Evolutionary conservation across 2,888 invertebrate species (phyloP).

Genomic region (Temnothorax ravouxi): DNA sequence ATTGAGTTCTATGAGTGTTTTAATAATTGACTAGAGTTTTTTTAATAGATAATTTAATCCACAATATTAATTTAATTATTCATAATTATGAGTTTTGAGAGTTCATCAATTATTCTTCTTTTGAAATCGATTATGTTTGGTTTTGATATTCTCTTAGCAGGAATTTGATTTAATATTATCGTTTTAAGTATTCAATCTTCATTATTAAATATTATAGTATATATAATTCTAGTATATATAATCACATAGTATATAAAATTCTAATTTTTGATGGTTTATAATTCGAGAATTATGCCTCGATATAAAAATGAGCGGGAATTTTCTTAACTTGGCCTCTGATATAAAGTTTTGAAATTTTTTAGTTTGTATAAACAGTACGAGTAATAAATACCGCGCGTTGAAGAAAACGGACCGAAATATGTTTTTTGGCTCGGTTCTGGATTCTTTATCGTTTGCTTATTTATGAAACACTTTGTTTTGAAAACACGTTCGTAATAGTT

Average conservation of each 20-base stretch:
- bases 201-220: neutral
- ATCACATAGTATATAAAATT: too few relatives aligned
- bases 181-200: neutral
- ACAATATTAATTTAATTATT: neutral
- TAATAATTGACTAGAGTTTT: neutral
- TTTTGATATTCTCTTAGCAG: neutral
- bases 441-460: conserved; percentile 44
- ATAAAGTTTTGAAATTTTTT: conserved; percentile 1
- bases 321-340: neutral
- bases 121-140: neutral
- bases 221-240: too few relatives aligned
- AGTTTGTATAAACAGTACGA: neutral
- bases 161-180: neutral
- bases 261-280: neutral
- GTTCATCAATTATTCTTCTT: neutral
- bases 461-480: conserved; percentile 19
- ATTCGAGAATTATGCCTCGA: neutral
- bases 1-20: neutral
- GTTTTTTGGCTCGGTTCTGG: conserved; percentile 74
- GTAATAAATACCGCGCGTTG: neutral
- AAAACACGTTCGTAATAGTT: neutral
- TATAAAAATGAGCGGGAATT: neutral
- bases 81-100: neutral
- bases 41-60: neutral
- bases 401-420: conserved; percentile 72